A percentile compares a stretch with the other conserved stretches of the same genome.
These are phyloP conservation scores for Esperia sulphurella DNA, from an alignment of 2,888 invertebrate species.

Conservation along the genomic window DNA sequence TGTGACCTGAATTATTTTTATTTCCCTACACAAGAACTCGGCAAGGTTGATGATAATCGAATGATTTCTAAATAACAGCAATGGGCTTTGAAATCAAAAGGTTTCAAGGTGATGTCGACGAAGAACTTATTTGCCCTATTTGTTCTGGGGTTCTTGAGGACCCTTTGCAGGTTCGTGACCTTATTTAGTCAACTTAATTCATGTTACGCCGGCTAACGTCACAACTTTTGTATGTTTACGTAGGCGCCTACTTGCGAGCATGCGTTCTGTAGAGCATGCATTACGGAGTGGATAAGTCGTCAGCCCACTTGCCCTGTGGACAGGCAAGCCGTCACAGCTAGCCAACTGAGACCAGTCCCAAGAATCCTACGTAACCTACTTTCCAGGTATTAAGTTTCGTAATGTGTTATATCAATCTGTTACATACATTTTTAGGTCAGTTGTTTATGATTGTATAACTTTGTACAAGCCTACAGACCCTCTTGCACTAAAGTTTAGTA, in stretches of 20 bases:
- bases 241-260: conserved; percentile 97
- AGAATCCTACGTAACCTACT: conserved; percentile 95
- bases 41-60: conserved; percentile 37
- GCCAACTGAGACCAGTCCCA: conserved; percentile 94
- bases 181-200: conserved; percentile 4
- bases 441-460: conserved; percentile 4
- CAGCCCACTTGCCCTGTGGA: conserved; percentile 98
- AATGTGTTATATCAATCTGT: background rate
- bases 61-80: conserved; percentile 37
- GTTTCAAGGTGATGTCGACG: conserved; percentile 97
- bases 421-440: background rate
- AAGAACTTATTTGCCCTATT: conserved; percentile 97
- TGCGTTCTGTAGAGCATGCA: conserved; percentile 96
- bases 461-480: background rate
- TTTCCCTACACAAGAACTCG: conserved; percentile 5
- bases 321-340: conserved; percentile 92
- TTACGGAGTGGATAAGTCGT: conserved; percentile 95
- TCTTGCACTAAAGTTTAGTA: no score
- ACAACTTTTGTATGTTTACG: no score
- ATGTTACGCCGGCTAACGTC: conserved; percentile 20
- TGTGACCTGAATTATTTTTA: conserved; percentile 18
- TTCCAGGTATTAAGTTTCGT: conserved; percentile 80
- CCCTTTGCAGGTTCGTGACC: conserved; percentile 89
- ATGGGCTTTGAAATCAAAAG: conserved; percentile 98
- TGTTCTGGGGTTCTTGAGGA: conserved; percentile 97